Evolutionary conservation across 2,797 vertebrate species (phyloP).

Genomic region (Coluber constrictor): DNA sequence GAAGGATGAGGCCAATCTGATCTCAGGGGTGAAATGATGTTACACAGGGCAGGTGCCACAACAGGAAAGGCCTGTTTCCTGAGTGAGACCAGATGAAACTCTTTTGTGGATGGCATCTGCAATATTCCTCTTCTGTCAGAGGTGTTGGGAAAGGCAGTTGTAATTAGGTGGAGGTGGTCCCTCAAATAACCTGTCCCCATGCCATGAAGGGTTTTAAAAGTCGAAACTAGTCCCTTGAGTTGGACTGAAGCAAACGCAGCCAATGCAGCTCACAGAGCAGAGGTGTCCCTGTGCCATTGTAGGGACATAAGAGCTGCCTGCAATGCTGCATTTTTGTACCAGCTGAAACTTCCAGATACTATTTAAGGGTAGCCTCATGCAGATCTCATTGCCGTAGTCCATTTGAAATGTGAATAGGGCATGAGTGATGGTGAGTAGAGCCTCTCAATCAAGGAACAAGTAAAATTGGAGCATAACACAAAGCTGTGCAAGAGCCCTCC

Average conservation of each 20-base stretch:
- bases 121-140: neutral
- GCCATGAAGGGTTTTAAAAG: neutral
- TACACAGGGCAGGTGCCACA: neutral
- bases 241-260: neutral
- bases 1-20: neutral
- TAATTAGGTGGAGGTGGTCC: neutral
- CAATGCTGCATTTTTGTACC: neutral
- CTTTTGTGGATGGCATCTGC: neutral
- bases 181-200: neutral
- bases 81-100: neutral
- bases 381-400: neutral
- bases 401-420: neutral
- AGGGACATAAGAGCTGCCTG: neutral
- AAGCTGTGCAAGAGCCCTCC: neutral
- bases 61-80: neutral
- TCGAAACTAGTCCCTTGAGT: neutral
- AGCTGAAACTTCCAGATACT: neutral
- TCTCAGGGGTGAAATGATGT: neutral
- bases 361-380: neutral
- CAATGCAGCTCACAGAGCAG: neutral
- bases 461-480: neutral
- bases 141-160: neutral
- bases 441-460: neutral
- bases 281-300: neutral
- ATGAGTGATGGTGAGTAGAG: neutral